Evolutionary conservation across 35 echinoderm and acorn worm species (phyloP).

Genomic region (Apostichopus parvimensis): DNA sequence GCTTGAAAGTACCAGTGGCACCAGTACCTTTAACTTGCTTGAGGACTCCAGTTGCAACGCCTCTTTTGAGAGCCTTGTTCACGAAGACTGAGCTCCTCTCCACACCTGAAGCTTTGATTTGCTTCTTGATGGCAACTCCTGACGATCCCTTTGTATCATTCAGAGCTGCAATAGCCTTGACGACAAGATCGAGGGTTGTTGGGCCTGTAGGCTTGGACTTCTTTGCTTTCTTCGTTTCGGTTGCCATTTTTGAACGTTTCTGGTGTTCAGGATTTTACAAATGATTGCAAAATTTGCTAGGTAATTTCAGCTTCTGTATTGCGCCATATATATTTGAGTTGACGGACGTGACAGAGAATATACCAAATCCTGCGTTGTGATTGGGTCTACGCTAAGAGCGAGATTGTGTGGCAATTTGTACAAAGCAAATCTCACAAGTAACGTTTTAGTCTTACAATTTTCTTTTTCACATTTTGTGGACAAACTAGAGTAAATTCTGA

Average conservation of each 20-base stretch:
- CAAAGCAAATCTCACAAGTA: background rate
- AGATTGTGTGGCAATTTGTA: background rate
- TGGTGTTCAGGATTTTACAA: no score
- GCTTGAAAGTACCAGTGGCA: constrained; percentile 35
- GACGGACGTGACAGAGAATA: constrained; percentile 32
- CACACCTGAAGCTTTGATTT: background rate
- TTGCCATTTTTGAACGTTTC: background rate
- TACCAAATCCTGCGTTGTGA: background rate
- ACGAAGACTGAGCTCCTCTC: constrained; percentile 19
- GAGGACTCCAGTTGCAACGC: constrained; percentile 9
- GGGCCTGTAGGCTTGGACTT: constrained; percentile 3
- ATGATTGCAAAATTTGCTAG: background rate
- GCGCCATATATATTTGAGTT: background rate
- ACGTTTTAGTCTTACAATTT: constrained; percentile 14
- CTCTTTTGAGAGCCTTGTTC: constrained; percentile 19
- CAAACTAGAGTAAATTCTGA: no score
- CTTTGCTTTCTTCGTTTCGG: background rate
- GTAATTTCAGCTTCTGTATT: no score
- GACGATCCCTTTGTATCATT: constrained; percentile 38
- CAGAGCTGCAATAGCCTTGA: constrained; percentile 16
- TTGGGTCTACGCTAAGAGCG: background rate
- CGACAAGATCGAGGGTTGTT: constrained; percentile 18
- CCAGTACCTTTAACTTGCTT: constrained; percentile 40
- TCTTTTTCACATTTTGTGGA: background rate
- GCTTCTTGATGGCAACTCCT: constrained; percentile 33